phyloP scores from a whole-genome alignment of 2,888 invertebrate genomes.

The Acheta domesticus region DNA sequence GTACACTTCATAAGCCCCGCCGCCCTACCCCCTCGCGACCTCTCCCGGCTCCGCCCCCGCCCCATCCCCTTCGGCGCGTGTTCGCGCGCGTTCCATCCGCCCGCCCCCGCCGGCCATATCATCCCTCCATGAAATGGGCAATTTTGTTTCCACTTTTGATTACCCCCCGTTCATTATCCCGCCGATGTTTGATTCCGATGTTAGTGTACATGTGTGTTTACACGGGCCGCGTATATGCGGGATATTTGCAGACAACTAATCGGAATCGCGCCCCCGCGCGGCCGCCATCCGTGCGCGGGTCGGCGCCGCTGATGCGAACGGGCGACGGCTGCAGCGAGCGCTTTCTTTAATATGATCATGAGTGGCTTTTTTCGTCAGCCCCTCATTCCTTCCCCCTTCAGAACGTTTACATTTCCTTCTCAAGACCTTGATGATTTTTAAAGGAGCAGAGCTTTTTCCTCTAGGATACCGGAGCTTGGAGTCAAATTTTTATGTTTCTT shows the following conservation, averaged over 20 bases:
- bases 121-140: slow-evolving; percentile 18
- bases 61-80: neutral
- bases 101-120: neutral
- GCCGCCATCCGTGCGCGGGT: too few species aligned
- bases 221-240: neutral
- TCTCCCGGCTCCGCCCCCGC: neutral
- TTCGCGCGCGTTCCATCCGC: neutral
- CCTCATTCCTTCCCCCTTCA: too few species aligned
- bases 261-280: neutral
- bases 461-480: too few species aligned
- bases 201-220: slow-evolving; percentile 18
- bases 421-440: too few species aligned
- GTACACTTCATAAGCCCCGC: slow-evolving; percentile 7
- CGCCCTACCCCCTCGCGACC: neutral
- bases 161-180: slow-evolving; percentile 5
- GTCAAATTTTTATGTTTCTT: too few species aligned
- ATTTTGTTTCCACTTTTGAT: slow-evolving; percentile 18
- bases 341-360: too few species aligned
- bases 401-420: too few species aligned
- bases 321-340: too few species aligned
- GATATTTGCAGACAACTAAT: slow-evolving; percentile 18
- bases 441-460: too few species aligned
- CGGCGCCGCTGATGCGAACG: too few species aligned
- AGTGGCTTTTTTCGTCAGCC: too few species aligned
- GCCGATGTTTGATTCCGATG: slow-evolving; percentile 18